Percentiles rank a stretch among this genome's conserved stretches.
These are phyloP conservation scores for Merops nubicus DNA, from an alignment of 2,113 vertebrate species.

Conservation along the genomic window DNA sequence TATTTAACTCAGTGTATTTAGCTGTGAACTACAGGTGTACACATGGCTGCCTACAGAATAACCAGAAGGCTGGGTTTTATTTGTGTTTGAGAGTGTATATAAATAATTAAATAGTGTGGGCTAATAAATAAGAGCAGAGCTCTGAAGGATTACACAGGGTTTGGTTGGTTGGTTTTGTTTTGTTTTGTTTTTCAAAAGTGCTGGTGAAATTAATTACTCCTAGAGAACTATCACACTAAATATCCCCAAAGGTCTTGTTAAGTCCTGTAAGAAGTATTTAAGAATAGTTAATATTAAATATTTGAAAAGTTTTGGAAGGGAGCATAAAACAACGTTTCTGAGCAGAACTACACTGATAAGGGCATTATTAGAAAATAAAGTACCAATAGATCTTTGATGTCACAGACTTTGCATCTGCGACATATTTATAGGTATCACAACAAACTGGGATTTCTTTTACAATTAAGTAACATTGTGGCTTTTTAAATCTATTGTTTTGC, in stretches of 20 bases:
- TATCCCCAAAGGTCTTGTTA: not conserved
- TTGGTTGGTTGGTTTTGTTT: not conserved
- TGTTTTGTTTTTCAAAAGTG: not conserved
- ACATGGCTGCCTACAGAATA: not conserved
- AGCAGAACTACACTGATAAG: not conserved
- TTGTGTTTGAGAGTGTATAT: not conserved
- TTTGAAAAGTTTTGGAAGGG: not conserved
- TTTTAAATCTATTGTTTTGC: not conserved
- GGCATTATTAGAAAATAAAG: not conserved
- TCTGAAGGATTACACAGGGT: not conserved
- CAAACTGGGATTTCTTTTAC: not conserved
- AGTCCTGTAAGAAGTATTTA: not conserved
- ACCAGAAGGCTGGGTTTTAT: not conserved
- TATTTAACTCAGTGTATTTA: not conserved
- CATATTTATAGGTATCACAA: not conserved
- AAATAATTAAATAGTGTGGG: not conserved
- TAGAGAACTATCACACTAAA: not conserved
- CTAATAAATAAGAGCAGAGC: not conserved
- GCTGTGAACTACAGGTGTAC: not conserved
- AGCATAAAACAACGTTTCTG: not conserved
- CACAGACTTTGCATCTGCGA: not conserved
- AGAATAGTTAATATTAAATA: not conserved
- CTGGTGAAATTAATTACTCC: not conserved
- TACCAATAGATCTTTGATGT: not conserved
- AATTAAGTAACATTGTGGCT: not conserved